Percentiles rank a stretch among this genome's conserved stretches.
phyloP scores from a whole-genome alignment of 2,888 invertebrate genomes.

The Scotopteryx bipunctaria region DNA sequence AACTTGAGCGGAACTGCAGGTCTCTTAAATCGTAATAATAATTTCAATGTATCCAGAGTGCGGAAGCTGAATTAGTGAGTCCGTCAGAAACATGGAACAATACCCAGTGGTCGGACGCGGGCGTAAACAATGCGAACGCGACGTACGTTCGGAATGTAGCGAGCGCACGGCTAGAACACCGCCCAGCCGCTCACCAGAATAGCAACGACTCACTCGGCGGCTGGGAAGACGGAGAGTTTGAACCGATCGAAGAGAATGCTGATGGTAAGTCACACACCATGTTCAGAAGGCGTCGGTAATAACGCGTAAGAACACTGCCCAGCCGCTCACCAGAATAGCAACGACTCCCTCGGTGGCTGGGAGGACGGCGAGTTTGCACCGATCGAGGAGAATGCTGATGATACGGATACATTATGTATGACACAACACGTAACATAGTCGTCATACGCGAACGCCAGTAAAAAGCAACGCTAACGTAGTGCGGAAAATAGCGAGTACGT shows the following conservation, averaged over 20 bases:
- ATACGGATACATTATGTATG: too few species aligned
- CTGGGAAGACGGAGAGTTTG: conserved; percentile 93
- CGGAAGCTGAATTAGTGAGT: conserved; percentile 82
- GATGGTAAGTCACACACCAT: conserved; percentile 63
- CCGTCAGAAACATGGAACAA: conserved; percentile 86
- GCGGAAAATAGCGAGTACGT: too few species aligned
- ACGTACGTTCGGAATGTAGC: conserved; percentile 57
- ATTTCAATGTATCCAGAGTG: conserved; percentile 58
- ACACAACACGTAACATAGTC: too few species aligned
- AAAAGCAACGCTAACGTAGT: too few species aligned
- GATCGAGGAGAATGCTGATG: conserved; percentile 86
- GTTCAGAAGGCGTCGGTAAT: too few species aligned
- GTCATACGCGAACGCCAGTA: too few species aligned
- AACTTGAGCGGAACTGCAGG: too few species aligned
- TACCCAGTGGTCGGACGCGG: conserved; percentile 68
- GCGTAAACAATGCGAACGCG: conserved; percentile 58
- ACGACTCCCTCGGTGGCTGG: conserved; percentile 86
- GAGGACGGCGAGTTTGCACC: conserved; percentile 92
- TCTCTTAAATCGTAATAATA: background rate
- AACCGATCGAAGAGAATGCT: conserved; percentile 88
- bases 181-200: conserved; percentile 70
- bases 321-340: too few species aligned
- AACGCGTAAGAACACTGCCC: too few species aligned
- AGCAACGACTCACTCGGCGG: conserved; percentile 81
- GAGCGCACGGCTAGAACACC: conserved; percentile 45